These are phyloP conservation scores for Nasonia longicornis DNA, from an alignment of 1,140 invertebrate genomes.

Conservation along the genomic window DNA sequence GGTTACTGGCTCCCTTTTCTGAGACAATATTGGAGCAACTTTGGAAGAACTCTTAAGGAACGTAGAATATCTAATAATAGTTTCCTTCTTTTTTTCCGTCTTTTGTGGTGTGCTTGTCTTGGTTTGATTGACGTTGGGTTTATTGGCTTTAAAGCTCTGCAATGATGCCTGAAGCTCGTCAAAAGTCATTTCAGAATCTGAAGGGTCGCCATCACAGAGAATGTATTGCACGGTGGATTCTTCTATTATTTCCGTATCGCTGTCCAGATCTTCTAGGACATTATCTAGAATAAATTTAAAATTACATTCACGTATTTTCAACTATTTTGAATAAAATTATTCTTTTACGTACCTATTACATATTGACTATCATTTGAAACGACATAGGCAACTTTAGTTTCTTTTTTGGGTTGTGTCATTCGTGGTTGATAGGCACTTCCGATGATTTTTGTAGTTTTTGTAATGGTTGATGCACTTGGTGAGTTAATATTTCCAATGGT, in stretches of 20 bases:
- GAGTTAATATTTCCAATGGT: neutral
- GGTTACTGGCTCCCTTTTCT: neutral
- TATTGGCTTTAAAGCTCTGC: constrained; percentile 48
- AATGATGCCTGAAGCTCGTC: constrained; percentile 62
- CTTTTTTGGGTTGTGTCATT: constrained; percentile 4
- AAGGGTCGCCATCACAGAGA: constrained; percentile 59
- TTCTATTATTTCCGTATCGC: constrained; percentile 57
- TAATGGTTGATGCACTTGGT: neutral
- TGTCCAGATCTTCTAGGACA: constrained; percentile 42
- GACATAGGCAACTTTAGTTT: constrained; percentile 19
- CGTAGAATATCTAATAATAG: constrained; percentile 6
- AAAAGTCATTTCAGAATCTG: constrained; percentile 65
- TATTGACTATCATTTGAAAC: constrained; percentile 22
- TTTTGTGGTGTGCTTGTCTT: constrained; percentile 21
- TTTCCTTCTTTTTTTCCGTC: constrained; percentile 27
- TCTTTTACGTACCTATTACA: constrained; percentile 23
- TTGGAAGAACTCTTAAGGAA: constrained; percentile 7
- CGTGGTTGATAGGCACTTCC: neutral
- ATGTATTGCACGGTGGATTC: constrained; percentile 66
- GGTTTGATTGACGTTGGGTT: constrained; percentile 38
- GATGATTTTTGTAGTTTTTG: constrained; percentile 4
- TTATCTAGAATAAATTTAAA: constrained; percentile 13
- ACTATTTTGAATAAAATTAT: neutral
- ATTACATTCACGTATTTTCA: constrained; percentile 4
- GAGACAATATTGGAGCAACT: neutral